Base-by-base conservation (phyloP, 2,888 invertebrate genomes). In the Drosophila peninsularis region DNA sequence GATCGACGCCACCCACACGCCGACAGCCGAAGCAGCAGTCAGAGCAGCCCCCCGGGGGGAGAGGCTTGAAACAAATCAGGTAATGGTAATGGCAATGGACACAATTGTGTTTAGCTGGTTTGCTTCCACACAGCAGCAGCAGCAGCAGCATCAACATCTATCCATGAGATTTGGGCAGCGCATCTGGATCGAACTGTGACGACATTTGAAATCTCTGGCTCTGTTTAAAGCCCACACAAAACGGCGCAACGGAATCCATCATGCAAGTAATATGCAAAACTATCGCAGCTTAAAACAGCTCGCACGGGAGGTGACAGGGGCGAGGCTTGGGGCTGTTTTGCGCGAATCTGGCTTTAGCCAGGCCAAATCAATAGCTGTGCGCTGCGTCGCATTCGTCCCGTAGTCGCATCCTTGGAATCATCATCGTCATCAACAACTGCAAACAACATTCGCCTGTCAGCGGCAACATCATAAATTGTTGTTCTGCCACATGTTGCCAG, bases 401-500 rank as follows among this genome's bases (percentile, higher is more conserved):
- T 66, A 58, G 72, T 74, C 72, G 75, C 79, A 75, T 78, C 80
- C 78, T 76, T 81, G 81, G 84, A 86, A 83, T 77, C 82, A 80
- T 88, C 89, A 89, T 82, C 82, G 80, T 88, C 89, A 89, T 85
- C 86, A 89, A 82, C 79, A 88, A 88, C 90, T 88, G 88, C 82
- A 85, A 90, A 90, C 89, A 90, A 84, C 90, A 88, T 89, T 89
- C 89, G 89, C 89, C 88, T 90, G 90, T 90, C 90, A 90, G 89
- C 90, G 87, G 87, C 88, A 90, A 90, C 90, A 90, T 90, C 90
- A 90, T 90, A 90, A 90, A 90, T 90, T 90, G 91, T 90, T 90
- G 89, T 87, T 88, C 83, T 87, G 86, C 89, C 89, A 86, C 89
- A 86, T 86, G 86, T 86, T 86, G 85, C 87, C 56, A 45, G 56